Conservation (phyloP, 2,888 invertebrate genomes). For the Tricholauxania praeusta region DNA sequence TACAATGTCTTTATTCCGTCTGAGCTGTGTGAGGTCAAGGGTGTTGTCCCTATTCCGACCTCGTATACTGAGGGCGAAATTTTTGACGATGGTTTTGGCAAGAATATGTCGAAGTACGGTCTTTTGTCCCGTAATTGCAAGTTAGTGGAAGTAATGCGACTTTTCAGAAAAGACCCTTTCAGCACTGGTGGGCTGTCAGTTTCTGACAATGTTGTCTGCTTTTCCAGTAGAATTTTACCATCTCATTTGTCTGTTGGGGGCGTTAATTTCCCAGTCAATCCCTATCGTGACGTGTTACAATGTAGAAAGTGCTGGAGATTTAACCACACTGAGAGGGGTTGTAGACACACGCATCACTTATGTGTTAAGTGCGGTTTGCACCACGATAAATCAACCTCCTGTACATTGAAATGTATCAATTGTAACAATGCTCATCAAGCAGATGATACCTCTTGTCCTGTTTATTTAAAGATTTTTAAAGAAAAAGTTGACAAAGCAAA, state of each 20-base stretch:
- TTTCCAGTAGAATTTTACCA: not conserved
- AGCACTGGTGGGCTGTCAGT: not conserved
- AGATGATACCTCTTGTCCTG: too few relatives aligned
- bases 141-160: not conserved
- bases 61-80: constrained; percentile 7
- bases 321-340: not conserved
- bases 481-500: too few relatives aligned
- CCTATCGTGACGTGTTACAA: constrained; percentile 10
- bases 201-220: not conserved
- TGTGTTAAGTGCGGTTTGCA: not conserved
- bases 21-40: constrained; percentile 10
- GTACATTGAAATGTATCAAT: too few relatives aligned
- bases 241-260: constrained; percentile 16
- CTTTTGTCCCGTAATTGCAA: not conserved
- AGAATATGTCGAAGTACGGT: not conserved
- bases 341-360: not conserved
- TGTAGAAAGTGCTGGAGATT: constrained; percentile 25
- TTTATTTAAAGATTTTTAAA: too few relatives aligned
- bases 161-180: not conserved
- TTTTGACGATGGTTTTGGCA: not conserved
- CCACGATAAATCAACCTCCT: not conserved
- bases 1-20: not conserved
- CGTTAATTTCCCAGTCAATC: constrained; percentile 13
- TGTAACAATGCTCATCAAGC: too few relatives aligned
- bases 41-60: not conserved